Conservation (phyloP, 2,797 vertebrate genomes). For the Numenius phaeopus region DNA sequence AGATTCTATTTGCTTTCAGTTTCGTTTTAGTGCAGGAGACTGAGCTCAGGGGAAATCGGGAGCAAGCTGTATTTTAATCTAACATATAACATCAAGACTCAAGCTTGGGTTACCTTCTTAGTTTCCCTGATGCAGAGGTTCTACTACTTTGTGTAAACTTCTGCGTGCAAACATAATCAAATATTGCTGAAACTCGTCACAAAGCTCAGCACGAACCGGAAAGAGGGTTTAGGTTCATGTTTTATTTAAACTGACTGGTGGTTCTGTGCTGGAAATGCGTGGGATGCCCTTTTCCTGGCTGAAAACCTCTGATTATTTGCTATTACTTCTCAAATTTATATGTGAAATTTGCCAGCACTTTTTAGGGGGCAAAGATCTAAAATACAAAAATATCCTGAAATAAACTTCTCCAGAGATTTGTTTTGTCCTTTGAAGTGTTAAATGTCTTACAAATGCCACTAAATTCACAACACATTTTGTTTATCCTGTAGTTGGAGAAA, state of each 20-base stretch:
- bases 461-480: neutral
- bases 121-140: neutral
- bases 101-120: neutral
- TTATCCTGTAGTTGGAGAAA: neutral
- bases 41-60: neutral
- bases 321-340: neutral
- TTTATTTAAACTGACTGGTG: neutral
- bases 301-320: neutral
- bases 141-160: neutral
- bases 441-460: neutral
- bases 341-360: neutral
- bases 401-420: neutral
- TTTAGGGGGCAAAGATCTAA: neutral
- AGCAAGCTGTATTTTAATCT: neutral
- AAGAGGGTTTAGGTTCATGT: rapidly evolving
- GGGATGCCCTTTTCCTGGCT: neutral
- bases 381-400: neutral
- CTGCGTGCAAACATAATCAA: neutral
- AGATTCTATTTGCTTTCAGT: neutral
- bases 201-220: neutral
- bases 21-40: neutral
- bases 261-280: neutral
- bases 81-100: rapidly evolving
- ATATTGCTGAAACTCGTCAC: neutral
- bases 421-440: neutral